Percentiles rank a stretch among this genome's conserved stretches.
Conservation (phyloP, 2,113 vertebrate genomes). For the Archilochus colubris region DNA sequence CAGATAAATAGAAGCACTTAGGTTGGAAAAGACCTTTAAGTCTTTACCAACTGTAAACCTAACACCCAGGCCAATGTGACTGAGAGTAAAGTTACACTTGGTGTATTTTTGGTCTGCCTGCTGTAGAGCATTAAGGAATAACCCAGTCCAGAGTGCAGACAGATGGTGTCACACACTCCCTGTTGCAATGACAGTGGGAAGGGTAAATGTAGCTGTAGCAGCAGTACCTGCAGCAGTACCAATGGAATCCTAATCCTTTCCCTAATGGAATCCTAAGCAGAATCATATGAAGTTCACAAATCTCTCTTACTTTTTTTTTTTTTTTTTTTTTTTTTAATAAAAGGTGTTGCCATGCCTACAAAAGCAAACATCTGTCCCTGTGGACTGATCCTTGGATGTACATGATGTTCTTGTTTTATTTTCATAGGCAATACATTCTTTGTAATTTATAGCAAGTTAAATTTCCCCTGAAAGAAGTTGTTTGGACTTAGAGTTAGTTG, state of each 20-base stretch:
- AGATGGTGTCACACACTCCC: too few species aligned
- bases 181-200: background rate
- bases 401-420: background rate
- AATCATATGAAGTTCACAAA: background rate
- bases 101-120: too few species aligned
- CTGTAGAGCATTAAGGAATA: too few species aligned
- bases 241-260: background rate
- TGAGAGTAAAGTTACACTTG: too few species aligned
- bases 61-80: too few species aligned
- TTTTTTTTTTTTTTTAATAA: background rate
- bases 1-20: background rate
- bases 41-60: too few species aligned
- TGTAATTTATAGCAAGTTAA: background rate
- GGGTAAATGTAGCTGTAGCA: rapidly evolving
- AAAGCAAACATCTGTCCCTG: background rate
- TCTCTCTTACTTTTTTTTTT: background rate
- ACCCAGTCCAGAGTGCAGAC: too few species aligned
- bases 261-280: background rate
- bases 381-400: background rate
- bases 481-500: background rate
- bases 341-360: background rate
- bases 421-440: background rate
- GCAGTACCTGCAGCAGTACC: background rate
- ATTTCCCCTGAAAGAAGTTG: background rate
- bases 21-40: too few species aligned